These are phyloP conservation scores for Parochlus steinenii DNA, from an alignment of 2,888 invertebrate species.

Conservation along the genomic window DNA sequence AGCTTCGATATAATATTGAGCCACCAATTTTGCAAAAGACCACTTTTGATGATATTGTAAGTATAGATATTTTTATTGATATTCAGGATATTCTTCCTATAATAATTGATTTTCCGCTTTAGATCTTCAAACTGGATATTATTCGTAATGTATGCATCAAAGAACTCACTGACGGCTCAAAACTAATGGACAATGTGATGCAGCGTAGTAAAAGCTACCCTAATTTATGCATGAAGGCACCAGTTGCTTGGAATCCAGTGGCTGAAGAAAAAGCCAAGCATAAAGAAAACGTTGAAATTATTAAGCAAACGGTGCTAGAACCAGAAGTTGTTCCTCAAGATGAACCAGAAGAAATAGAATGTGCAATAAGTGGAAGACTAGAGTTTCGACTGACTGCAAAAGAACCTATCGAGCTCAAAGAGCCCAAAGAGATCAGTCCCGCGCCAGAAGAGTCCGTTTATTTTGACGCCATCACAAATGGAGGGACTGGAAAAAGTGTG, in stretches of 20 bases:
- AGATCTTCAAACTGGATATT: constrained; percentile 60
- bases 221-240: constrained; percentile 23
- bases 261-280: too few species aligned
- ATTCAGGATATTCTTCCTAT: background rate
- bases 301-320: constrained; percentile 14
- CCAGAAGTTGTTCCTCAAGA: constrained; percentile 4
- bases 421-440: constrained; percentile 35
- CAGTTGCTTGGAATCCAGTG: constrained; percentile 5
- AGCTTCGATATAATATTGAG: constrained; percentile 45
- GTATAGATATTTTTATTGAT: constrained; percentile 15
- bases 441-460: constrained; percentile 63
- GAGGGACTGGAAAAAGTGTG: constrained; percentile 21
- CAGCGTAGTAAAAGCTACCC: too few species aligned
- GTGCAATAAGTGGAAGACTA: constrained; percentile 57
- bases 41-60: constrained; percentile 59
- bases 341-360: constrained; percentile 20
- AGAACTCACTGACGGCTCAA: too few species aligned
- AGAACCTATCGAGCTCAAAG: constrained; percentile 14
- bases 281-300: constrained; percentile 38
- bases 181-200: too few species aligned
- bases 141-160: constrained; percentile 60
- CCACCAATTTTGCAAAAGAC: constrained; percentile 75
- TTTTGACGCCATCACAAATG: constrained; percentile 63
- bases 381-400: constrained; percentile 59
- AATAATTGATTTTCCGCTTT: constrained; percentile 8